phyloP scores from a whole-genome alignment of 2,888 invertebrate genomes.

The Metacarcinus magister region DNA sequence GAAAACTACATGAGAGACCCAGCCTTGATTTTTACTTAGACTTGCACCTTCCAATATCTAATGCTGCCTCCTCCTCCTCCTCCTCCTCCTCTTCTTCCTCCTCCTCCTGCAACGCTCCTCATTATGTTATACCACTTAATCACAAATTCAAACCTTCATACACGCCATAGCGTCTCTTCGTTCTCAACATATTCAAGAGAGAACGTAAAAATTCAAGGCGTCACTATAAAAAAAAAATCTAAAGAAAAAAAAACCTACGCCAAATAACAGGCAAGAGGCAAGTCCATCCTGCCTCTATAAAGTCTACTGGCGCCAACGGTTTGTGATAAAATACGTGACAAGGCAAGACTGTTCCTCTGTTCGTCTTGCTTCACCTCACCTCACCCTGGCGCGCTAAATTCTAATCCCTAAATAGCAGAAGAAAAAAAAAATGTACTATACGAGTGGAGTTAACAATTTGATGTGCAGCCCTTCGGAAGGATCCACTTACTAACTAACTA shows the following conservation, averaged over 20 bases:
- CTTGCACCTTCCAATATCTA: neutral
- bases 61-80: neutral
- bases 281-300: too few species aligned
- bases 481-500: too few species aligned
- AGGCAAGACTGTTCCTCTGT: neutral
- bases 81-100: neutral
- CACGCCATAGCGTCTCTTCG: too few species aligned
- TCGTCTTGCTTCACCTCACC: too few species aligned
- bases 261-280: too few species aligned
- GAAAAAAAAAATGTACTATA: constrained; percentile 1
- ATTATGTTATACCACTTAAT: neutral
- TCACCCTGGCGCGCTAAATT: neutral
- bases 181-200: too few species aligned
- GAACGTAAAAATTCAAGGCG: too few species aligned
- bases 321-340: too few species aligned
- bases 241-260: too few species aligned
- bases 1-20: neutral
- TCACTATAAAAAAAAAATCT: too few species aligned
- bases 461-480: neutral
- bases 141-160: neutral
- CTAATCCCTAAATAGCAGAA: neutral
- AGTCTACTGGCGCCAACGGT: too few species aligned
- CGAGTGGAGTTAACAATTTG: neutral
- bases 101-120: neutral
- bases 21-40: neutral